Percentiles rank a stretch among this genome's conserved stretches.
Evolutionary conservation across 1,140 invertebrate species (phyloP).

Genomic region (Palaemon carinicauda): DNA sequence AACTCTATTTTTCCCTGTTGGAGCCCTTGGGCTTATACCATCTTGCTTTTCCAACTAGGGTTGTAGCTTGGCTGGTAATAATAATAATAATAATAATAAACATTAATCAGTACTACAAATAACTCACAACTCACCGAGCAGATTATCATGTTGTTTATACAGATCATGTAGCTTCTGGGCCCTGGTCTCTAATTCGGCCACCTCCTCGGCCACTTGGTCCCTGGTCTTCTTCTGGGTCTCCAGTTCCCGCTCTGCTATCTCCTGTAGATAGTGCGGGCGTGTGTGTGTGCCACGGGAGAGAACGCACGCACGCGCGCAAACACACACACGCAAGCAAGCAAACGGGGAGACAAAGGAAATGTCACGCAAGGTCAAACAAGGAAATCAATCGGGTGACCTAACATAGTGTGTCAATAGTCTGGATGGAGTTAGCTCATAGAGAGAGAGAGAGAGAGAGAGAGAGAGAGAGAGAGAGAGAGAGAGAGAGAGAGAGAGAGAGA

Average conservation of each 20-base stretch:
- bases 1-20: too few species aligned
- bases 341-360: not conserved
- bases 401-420: not conserved
- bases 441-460: not conserved
- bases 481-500: not conserved
- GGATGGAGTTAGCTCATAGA: too few species aligned
- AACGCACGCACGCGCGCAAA: not conserved
- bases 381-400: not conserved
- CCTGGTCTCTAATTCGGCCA: conserved; percentile 64
- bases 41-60: too few species aligned
- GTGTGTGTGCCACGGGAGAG: not conserved
- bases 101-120: not conserved
- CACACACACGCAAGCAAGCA: too few species aligned
- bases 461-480: not conserved
- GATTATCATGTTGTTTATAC: conserved; percentile 69
- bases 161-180: conserved; percentile 68
- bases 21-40: too few species aligned
- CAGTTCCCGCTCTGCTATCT: conserved; percentile 64
- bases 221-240: conserved; percentile 62
- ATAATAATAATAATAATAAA: not conserved
- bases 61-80: too few species aligned
- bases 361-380: not conserved
- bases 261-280: conserved; percentile 56
- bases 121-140: conserved; percentile 66
- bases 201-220: conserved; percentile 65